A percentile compares a stretch with the other conserved stretches of the same genome.
These are phyloP conservation scores for Phlogophora meticulosa DNA, from an alignment of 2,888 invertebrate species.

Conservation along the genomic window DNA sequence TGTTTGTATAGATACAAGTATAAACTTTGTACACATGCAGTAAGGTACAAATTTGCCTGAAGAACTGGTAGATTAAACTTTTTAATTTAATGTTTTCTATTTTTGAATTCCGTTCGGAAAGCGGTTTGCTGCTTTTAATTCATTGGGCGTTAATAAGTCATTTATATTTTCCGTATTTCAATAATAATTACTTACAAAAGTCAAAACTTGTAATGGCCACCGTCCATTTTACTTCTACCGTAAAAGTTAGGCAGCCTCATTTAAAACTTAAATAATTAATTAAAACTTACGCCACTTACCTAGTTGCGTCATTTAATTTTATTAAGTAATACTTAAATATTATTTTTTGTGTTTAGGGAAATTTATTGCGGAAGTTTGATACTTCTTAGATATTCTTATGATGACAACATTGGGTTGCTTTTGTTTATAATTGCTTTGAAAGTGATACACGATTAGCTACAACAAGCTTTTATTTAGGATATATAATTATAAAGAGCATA, in stretches of 20 bases:
- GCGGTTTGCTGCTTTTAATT: slow-evolving; percentile 37
- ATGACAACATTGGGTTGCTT: too few species aligned
- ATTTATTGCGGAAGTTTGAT: slow-evolving; percentile 18
- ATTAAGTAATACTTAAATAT: slow-evolving; percentile 19
- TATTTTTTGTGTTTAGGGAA: slow-evolving; percentile 12
- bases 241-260: slow-evolving; percentile 20
- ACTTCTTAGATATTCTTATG: too few species aligned
- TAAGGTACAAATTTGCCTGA: not conserved
- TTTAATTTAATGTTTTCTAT: not conserved
- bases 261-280: slow-evolving; percentile 35
- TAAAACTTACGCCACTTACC: slow-evolving; percentile 39
- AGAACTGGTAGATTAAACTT: not conserved
- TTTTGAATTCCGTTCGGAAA: slow-evolving; percentile 4
- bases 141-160: slow-evolving; percentile 34
- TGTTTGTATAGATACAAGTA: slow-evolving; percentile 1
- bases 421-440: slow-evolving; percentile 3
- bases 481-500: too few species aligned
- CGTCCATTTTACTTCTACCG: slow-evolving; percentile 30
- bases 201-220: slow-evolving; percentile 47
- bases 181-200: slow-evolving; percentile 53
- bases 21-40: not conserved
- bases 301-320: slow-evolving; percentile 24
- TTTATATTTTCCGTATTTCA: slow-evolving; percentile 52
- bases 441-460: not conserved
- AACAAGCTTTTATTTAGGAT: not conserved